Percentiles rank a stretch among this genome's conserved stretches.
phyloP scores from a whole-genome alignment of 2,888 invertebrate species.

The Diarsia brunnea region DNA sequence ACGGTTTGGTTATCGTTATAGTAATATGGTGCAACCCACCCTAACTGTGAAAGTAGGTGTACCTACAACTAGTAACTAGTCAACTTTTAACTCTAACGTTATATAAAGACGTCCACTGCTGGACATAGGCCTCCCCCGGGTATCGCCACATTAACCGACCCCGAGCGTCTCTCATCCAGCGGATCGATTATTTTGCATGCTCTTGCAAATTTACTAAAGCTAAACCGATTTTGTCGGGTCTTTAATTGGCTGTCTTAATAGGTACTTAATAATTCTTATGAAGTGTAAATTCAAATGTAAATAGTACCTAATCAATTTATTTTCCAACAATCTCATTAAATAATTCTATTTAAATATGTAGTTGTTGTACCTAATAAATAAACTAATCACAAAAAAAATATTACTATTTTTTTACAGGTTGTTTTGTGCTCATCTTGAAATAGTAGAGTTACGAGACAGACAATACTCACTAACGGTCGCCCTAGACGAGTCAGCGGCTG shows the following conservation, averaged over 20 bases:
- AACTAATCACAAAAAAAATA: not conserved
- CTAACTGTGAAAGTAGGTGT: not conserved
- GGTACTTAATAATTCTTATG: not conserved
- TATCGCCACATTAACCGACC: too few relatives aligned
- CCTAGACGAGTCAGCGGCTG: slow-evolving; percentile 93
- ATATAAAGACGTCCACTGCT: too few relatives aligned
- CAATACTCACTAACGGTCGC: slow-evolving; percentile 93
- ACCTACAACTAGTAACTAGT: too few relatives aligned
- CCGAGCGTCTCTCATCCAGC: too few relatives aligned
- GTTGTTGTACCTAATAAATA: not conserved
- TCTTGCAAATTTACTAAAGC: too few relatives aligned
- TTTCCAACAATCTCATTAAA: not conserved
- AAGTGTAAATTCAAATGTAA: not conserved
- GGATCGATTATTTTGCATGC: too few relatives aligned
- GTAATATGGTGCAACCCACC: too few relatives aligned
- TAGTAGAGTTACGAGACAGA: not conserved
- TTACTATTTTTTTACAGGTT: not conserved
- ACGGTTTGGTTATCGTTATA: too few relatives aligned
- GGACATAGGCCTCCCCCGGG: too few relatives aligned
- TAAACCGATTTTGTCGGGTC: too few relatives aligned
- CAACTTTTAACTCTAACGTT: too few relatives aligned
- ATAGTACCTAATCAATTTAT: not conserved
- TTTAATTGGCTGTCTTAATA: too few relatives aligned
- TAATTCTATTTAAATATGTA: not conserved
- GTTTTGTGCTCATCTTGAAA: not conserved